Evolutionary conservation across 2,888 invertebrate species (phyloP).

Genomic region (Orchesellides sinensis): DNA sequence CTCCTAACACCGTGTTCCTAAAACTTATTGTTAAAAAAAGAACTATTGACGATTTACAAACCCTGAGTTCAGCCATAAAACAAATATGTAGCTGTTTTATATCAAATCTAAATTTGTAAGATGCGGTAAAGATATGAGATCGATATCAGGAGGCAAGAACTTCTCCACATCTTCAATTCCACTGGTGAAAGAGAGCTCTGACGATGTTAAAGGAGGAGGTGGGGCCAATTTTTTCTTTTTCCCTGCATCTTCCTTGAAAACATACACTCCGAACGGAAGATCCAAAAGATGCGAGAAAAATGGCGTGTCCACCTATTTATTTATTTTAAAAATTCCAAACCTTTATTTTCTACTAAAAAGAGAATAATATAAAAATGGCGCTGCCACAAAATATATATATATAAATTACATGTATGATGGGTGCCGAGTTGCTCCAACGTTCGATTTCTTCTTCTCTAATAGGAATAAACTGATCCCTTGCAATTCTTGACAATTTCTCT

Average conservation of each 20-base stretch:
- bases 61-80: too few relatives aligned
- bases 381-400: neutral
- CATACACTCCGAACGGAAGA: slow-evolving; percentile 73
- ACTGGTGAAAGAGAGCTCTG: slow-evolving; percentile 72
- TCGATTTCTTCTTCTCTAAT: slow-evolving; percentile 73
- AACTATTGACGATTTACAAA: too few relatives aligned
- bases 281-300: slow-evolving; percentile 73
- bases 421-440: slow-evolving; percentile 63
- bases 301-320: slow-evolving; percentile 71
- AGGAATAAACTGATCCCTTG: slow-evolving; percentile 73
- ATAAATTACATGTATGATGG: slow-evolving; percentile 70
- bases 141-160: slow-evolving; percentile 71
- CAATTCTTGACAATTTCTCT: slow-evolving; percentile 72
- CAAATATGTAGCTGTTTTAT: too few relatives aligned
- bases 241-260: slow-evolving; percentile 73
- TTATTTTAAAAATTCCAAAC: neutral
- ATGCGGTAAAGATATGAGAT: slow-evolving; percentile 73
- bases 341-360: neutral
- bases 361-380: neutral
- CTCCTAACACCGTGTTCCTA: too few relatives aligned
- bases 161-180: slow-evolving; percentile 74
- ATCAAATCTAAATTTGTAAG: slow-evolving; percentile 72
- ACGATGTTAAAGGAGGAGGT: slow-evolving; percentile 69
- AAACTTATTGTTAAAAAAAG: too few relatives aligned
- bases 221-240: slow-evolving; percentile 58